Conservation (phyloP, 2,113 vertebrate genomes). For the Xenopus laevis region DNA sequence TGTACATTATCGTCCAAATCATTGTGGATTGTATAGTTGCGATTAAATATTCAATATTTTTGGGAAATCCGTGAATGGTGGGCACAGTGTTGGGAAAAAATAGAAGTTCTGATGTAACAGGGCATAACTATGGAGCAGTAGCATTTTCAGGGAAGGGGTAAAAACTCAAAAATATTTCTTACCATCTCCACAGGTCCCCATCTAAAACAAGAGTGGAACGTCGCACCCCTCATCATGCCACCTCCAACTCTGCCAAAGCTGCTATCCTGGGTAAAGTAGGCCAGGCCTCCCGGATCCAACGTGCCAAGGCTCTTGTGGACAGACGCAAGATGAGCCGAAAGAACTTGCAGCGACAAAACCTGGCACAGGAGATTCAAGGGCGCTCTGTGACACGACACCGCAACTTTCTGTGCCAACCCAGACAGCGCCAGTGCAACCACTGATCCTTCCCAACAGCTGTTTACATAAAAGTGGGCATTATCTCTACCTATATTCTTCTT, state of each 20-base stretch:
- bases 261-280: conserved; percentile 80
- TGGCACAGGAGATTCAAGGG: conserved; percentile 75
- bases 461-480: conserved; percentile 41
- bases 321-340: conserved; percentile 78
- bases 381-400: conserved; percentile 67
- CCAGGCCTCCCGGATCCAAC: conserved; percentile 80
- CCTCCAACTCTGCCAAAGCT: conserved; percentile 65
- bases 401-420: conserved; percentile 88
- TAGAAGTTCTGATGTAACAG: too few species aligned
- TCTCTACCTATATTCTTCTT: conserved; percentile 32
- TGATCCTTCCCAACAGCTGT: conserved; percentile 58
- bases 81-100: too few species aligned
- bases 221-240: conserved; percentile 60
- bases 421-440: conserved; percentile 89
- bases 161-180: neutral
- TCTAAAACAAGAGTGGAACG: conserved; percentile 56
- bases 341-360: conserved; percentile 89
- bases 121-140: too few species aligned
- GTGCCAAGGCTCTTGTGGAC: conserved; percentile 78
- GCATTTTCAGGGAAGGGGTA: too few species aligned
- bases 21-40: too few species aligned
- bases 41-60: too few species aligned
- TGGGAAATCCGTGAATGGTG: too few species aligned
- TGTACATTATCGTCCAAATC: too few species aligned
- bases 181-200: conserved; percentile 59